Evolutionary conservation across 2,797 vertebrate species (phyloP).

Genomic region (Phyllotis vaccarum): DNA sequence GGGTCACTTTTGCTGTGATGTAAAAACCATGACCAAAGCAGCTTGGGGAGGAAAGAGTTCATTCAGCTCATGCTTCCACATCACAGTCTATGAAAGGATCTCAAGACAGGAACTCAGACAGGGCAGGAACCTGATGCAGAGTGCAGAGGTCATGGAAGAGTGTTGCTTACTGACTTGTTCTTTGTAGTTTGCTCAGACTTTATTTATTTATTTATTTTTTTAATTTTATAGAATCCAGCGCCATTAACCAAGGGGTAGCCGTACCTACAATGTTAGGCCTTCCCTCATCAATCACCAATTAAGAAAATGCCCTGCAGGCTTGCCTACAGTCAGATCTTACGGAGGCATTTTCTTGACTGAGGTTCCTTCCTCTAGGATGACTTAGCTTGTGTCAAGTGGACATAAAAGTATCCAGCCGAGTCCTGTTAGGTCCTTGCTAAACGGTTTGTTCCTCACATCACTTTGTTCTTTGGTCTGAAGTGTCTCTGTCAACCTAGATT

Average conservation of each 20-base stretch:
- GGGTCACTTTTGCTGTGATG: background rate
- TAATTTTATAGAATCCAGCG: background rate
- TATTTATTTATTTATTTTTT: no score
- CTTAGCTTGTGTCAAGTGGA: no score
- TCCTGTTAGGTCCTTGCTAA: background rate
- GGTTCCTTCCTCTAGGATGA: background rate
- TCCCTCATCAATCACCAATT: background rate
- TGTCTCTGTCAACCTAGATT: background rate
- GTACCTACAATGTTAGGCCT: background rate
- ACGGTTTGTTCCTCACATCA: background rate
- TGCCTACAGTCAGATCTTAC: background rate
- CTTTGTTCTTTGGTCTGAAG: background rate
- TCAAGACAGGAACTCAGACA: background rate
- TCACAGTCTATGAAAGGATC: background rate
- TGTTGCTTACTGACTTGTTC: background rate
- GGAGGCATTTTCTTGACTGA: background rate
- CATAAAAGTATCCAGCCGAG: no score
- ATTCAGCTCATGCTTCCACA: background rate
- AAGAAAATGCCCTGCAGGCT: background rate
- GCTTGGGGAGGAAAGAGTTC: background rate
- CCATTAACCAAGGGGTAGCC: background rate
- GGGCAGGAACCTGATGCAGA: background rate
- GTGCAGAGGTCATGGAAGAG: no score
- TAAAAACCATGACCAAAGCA: background rate
- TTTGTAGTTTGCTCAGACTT: background rate